These are phyloP conservation scores for Galago senegalensis DNA, from an alignment of 2,797 vertebrate species.

Conservation along the genomic window DNA sequence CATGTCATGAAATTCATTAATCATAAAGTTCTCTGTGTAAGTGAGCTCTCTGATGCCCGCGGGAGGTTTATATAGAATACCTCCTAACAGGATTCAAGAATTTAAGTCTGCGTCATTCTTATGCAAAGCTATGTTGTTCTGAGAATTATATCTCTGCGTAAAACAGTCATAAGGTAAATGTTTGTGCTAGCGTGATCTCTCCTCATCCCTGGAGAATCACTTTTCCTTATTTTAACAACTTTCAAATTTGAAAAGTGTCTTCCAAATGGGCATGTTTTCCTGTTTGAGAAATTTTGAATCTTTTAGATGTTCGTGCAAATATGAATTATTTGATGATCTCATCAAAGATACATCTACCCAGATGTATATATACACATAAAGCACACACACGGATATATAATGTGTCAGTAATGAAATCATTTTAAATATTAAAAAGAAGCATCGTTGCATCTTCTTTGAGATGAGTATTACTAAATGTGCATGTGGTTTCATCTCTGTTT, in stretches of 20 bases:
- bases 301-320: not conserved
- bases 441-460: not conserved
- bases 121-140: not conserved
- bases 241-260: not conserved
- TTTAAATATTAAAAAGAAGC: not conserved
- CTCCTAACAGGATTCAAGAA: not conserved
- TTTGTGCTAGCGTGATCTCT: not conserved
- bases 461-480: not conserved
- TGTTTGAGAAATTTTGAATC: not conserved
- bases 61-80: not conserved
- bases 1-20: not conserved
- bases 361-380: not conserved
- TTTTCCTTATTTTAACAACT: not conserved
- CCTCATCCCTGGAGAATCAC: not conserved
- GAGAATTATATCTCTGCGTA: not conserved
- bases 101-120: not conserved
- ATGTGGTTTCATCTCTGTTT: constrained; percentile 59
- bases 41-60: not conserved
- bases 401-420: not conserved
- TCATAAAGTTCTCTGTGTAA: not conserved
- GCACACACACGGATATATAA: rapidly evolving
- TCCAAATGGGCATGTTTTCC: not conserved
- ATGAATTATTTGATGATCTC: not conserved
- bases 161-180: not conserved
- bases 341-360: not conserved